These are phyloP conservation scores for Noctua janthina DNA, from an alignment of 2,888 invertebrate species.

Conservation along the genomic window DNA sequence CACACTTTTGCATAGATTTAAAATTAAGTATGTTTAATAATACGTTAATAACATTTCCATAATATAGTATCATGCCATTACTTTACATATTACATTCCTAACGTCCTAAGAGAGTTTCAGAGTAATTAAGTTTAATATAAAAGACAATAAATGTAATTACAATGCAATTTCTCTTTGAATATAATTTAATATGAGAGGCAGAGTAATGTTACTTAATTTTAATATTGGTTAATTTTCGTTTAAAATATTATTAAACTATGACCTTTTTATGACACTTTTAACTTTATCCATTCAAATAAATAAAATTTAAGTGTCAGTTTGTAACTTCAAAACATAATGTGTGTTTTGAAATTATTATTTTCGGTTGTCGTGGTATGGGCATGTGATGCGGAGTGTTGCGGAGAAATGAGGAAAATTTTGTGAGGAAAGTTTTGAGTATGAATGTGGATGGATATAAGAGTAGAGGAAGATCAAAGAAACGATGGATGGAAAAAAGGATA, in stretches of 20 bases:
- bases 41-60: slow-evolving; percentile 12
- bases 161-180: slow-evolving; percentile 37
- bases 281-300: neutral
- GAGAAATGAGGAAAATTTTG: too few species aligned
- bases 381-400: too few species aligned
- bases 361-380: too few species aligned
- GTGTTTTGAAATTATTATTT: too few species aligned
- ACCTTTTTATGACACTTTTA: neutral
- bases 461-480: too few species aligned
- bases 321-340: too few species aligned
- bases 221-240: neutral
- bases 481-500: too few species aligned
- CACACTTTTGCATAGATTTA: neutral
- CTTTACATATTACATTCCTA: slow-evolving; percentile 8
- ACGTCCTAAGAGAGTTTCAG: slow-evolving; percentile 33
- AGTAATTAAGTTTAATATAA: slow-evolving; percentile 38
- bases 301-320: too few species aligned
- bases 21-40: neutral
- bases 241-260: neutral
- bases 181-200: slow-evolving; percentile 15
- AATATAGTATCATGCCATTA: slow-evolving; percentile 21
- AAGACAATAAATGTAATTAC: slow-evolving; percentile 43
- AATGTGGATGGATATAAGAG: too few species aligned
- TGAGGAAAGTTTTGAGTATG: too few species aligned
- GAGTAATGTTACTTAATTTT: neutral